phyloP scores from a whole-genome alignment of 2,113 vertebrate species.

The Catharus bicknelli region DNA sequence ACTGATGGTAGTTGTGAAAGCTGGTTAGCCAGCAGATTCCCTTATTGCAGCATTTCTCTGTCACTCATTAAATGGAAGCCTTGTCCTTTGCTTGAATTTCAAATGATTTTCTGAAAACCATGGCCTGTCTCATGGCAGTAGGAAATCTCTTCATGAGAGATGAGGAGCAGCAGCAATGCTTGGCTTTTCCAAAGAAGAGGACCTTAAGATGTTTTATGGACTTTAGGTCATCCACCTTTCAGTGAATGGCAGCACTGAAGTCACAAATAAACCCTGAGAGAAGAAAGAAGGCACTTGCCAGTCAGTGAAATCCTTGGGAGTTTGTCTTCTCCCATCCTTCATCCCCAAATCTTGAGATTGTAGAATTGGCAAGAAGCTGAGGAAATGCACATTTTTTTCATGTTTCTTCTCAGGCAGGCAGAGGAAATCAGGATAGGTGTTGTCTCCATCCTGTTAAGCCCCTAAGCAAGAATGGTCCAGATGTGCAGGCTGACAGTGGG shows the following conservation, averaged over 20 bases:
- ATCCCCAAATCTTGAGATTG: fast-evolving
- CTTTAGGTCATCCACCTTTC: background rate
- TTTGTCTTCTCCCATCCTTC: background rate
- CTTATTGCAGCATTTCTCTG: background rate
- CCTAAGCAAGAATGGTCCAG: background rate
- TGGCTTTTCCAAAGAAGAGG: background rate
- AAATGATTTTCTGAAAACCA: background rate
- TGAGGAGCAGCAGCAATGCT: background rate
- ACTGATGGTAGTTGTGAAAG: background rate
- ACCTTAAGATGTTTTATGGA: background rate
- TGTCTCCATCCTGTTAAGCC: background rate
- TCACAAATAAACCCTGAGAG: background rate
- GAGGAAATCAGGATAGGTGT: fast-evolving
- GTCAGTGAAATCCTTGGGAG: background rate
- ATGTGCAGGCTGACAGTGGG: background rate
- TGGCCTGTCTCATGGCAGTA: background rate
- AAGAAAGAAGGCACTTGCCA: background rate
- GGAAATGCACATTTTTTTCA: background rate
- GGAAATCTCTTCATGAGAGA: background rate
- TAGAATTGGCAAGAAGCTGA: background rate
- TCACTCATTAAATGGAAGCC: background rate
- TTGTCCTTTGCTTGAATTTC: background rate
- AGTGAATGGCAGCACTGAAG: background rate
- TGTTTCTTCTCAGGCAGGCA: background rate
- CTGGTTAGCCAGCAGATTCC: background rate